Evolutionary conservation across 2,113 vertebrate species (phyloP).

Genomic region (Pomatorhinus ruficollis): DNA sequence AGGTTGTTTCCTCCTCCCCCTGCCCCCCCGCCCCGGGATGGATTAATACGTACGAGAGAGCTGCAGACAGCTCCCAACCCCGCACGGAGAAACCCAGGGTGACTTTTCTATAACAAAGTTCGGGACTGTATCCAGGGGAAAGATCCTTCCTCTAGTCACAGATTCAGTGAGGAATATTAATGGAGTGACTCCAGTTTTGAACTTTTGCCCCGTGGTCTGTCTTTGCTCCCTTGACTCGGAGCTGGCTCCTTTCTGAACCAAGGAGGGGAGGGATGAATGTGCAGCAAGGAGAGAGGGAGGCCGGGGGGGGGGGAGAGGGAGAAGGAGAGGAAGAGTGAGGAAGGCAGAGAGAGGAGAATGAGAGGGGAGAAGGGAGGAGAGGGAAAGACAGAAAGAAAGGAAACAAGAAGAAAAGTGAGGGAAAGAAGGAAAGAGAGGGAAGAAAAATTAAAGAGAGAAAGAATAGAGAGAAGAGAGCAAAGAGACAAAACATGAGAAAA

Average conservation of each 20-base stretch:
- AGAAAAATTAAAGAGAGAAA: too few species aligned
- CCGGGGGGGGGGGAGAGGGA: neutral
- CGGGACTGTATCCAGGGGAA: constrained; percentile 45
- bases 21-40: neutral
- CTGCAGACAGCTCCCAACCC: constrained; percentile 36
- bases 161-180: constrained; percentile 54
- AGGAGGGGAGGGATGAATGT: neutral
- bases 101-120: constrained; percentile 55
- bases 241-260: constrained; percentile 12
- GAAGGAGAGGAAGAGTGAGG: neutral
- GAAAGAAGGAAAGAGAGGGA: too few species aligned
- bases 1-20: constrained; percentile 30
- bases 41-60: neutral
- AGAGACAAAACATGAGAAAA: neutral
- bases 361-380: neutral
- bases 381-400: too few species aligned
- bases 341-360: neutral
- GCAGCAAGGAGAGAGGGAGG: neutral
- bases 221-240: constrained; percentile 20
- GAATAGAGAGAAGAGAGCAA: neutral
- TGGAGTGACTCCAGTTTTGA: constrained; percentile 56
- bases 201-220: constrained; percentile 68
- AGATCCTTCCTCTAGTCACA: constrained; percentile 52
- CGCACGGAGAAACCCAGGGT: neutral
- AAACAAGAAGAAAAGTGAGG: too few species aligned